Percentiles rank a stretch among this genome's conserved stretches.
Conservation (phyloP, 2,113 vertebrate genomes). For the Phasianus colchicus region DNA sequence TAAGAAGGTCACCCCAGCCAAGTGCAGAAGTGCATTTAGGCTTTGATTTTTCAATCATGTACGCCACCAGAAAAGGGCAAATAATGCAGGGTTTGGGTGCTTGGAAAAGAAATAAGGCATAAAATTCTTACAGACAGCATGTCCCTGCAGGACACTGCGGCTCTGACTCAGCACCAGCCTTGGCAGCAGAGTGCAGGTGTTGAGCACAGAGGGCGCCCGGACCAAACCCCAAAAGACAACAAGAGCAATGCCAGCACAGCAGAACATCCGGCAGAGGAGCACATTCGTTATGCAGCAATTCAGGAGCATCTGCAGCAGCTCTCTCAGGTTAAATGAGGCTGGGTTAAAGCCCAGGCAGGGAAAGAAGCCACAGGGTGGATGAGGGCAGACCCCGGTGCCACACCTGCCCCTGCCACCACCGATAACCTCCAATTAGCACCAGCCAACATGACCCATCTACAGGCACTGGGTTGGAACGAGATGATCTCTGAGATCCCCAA, state of each 20-base stretch:
- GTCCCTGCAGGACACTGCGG: neutral
- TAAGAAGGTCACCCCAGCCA: neutral
- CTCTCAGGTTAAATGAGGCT: neutral
- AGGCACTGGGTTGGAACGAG: neutral
- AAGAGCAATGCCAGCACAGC: neutral
- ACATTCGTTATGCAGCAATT: neutral
- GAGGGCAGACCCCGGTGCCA: neutral
- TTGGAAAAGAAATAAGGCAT: neutral
- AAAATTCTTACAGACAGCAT: neutral
- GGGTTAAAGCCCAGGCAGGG: neutral
- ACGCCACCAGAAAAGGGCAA: slow-evolving; percentile 23
- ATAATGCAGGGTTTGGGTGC: neutral
- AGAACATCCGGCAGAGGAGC: neutral
- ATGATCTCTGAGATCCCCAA: neutral
- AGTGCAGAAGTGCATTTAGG: neutral
- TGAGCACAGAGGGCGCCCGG: neutral
- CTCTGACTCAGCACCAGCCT: slow-evolving; percentile 32
- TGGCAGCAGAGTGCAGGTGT: slow-evolving; percentile 17
- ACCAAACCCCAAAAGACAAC: neutral
- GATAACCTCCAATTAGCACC: neutral
- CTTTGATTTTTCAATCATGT: neutral
- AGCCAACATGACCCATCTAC: neutral
- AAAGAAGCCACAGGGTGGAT: neutral
- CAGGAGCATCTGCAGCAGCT: neutral
- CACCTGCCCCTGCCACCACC: neutral